Conservation (phyloP, 2,888 invertebrate species). For the Phytoseiulus persimilis region DNA sequence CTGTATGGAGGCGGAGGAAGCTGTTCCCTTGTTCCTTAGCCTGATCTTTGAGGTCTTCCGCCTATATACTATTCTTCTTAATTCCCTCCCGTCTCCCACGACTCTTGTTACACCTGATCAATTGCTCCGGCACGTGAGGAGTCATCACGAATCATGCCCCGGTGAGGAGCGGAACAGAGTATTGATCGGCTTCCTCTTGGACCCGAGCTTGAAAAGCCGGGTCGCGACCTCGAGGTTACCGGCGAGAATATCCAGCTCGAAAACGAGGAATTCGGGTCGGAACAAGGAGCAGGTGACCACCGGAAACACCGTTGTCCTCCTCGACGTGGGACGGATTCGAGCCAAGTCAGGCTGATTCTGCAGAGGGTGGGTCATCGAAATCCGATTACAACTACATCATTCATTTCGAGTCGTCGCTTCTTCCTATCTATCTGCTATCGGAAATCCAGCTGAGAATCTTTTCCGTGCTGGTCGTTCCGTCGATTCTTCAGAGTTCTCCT, state of each 20-base stretch:
- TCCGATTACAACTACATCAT: conserved; percentile 5
- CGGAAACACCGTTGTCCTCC: neutral
- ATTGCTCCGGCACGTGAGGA: neutral
- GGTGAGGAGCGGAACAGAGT: neutral
- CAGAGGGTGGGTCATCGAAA: neutral
- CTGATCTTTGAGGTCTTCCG: too few relatives aligned
- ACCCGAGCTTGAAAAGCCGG: neutral
- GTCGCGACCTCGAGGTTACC: neutral
- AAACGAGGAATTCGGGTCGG: too few relatives aligned
- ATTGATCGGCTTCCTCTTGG: neutral
- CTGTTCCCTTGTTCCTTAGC: too few relatives aligned
- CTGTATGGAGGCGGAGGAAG: too few relatives aligned
- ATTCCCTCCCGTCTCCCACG: neutral
- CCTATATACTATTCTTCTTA: too few relatives aligned
- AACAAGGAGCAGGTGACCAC: neutral
- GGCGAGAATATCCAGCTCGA: neutral
- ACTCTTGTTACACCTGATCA: neutral
- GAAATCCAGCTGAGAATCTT: neutral
- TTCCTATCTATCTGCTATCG: neutral
- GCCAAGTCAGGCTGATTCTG: neutral
- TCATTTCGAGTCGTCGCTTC: neutral
- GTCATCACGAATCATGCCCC: neutral
- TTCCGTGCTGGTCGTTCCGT: neutral
- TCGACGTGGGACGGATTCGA: neutral
- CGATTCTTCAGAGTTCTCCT: neutral